These are phyloP conservation scores for Nowickia ferox DNA, from an alignment of 2,888 invertebrate genomes.

Conservation along the genomic window DNA sequence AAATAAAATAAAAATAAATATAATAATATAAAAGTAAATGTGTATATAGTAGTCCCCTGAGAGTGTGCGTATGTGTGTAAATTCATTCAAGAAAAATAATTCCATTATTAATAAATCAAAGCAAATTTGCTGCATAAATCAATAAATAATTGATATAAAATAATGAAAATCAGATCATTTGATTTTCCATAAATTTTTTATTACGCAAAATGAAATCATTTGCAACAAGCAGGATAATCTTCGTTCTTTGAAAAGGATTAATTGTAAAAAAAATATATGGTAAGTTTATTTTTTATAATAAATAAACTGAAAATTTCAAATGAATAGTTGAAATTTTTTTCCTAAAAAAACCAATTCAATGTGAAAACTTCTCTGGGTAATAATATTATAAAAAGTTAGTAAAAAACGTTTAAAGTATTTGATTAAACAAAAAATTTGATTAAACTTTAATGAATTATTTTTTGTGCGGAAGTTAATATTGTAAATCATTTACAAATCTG, in stretches of 20 bases:
- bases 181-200: background rate
- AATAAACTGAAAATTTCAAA: background rate
- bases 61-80: slow-evolving; percentile 7
- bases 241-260: slow-evolving; percentile 36
- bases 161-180: slow-evolving; percentile 24
- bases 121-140: slow-evolving; percentile 55
- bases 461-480: too few species aligned
- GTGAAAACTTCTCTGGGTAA: slow-evolving; percentile 11
- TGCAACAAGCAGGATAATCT: slow-evolving; percentile 19
- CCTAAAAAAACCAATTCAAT: background rate
- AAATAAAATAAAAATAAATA: slow-evolving; percentile 21
- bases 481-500: too few species aligned
- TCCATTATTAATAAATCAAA: slow-evolving; percentile 54
- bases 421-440: too few species aligned
- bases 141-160: slow-evolving; percentile 54
- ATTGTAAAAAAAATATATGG: slow-evolving; percentile 57
- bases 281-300: slow-evolving; percentile 25
- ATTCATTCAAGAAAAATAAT: slow-evolving; percentile 35
- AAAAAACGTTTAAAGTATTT: background rate
- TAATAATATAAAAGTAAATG: slow-evolving; percentile 31
- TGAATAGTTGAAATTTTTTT: slow-evolving; percentile 2
- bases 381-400: background rate
- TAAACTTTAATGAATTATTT: too few species aligned
- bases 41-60: slow-evolving; percentile 51
- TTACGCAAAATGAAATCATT: background rate